Evolutionary conservation across 2,113 vertebrate species (phyloP).

Genomic region (Cricetomys ansorgei): DNA sequence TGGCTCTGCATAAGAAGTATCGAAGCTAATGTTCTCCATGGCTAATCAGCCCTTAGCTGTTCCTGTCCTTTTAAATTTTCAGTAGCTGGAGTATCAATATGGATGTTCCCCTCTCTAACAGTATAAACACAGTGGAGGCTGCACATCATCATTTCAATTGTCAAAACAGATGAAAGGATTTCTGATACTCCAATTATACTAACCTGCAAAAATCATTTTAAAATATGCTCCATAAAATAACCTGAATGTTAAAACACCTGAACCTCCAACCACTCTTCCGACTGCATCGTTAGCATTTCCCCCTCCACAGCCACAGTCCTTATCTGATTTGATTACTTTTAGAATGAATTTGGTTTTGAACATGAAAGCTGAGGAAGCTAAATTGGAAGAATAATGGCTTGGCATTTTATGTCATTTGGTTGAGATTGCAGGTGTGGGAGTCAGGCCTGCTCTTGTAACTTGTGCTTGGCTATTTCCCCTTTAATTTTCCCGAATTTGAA

Average conservation of each 20-base stretch:
- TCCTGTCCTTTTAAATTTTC: conserved; percentile 78
- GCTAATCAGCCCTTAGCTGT: conserved; percentile 80
- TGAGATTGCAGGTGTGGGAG: conserved; percentile 82
- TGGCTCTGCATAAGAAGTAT: conserved; percentile 56
- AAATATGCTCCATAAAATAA: conserved; percentile 80
- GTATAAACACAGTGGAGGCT: conserved; percentile 60
- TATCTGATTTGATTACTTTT: conserved; percentile 80
- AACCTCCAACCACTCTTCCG: conserved; percentile 50
- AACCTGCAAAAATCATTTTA: conserved; percentile 80
- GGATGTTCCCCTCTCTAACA: conserved; percentile 58
- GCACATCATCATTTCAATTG: conserved; percentile 76
- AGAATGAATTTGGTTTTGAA: conserved; percentile 72
- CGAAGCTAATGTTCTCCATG: conserved; percentile 75
- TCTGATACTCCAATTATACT: conserved; percentile 82
- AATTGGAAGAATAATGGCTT: conserved; percentile 82
- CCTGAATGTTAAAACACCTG: conserved; percentile 74
- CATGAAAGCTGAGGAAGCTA: conserved; percentile 77
- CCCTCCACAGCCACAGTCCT: neutral
- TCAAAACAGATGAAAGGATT: conserved; percentile 82
- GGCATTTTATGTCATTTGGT: conserved; percentile 83
- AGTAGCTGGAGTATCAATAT: conserved; percentile 68
- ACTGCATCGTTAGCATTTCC: conserved; percentile 54
- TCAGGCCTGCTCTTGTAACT: conserved; percentile 68
- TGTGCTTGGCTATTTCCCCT: conserved; percentile 77
- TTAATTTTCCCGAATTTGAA: conserved; percentile 81